These are phyloP conservation scores for Sphaerophoria taeniata DNA, from an alignment of 2,888 invertebrate genomes.

Conservation along the genomic window DNA sequence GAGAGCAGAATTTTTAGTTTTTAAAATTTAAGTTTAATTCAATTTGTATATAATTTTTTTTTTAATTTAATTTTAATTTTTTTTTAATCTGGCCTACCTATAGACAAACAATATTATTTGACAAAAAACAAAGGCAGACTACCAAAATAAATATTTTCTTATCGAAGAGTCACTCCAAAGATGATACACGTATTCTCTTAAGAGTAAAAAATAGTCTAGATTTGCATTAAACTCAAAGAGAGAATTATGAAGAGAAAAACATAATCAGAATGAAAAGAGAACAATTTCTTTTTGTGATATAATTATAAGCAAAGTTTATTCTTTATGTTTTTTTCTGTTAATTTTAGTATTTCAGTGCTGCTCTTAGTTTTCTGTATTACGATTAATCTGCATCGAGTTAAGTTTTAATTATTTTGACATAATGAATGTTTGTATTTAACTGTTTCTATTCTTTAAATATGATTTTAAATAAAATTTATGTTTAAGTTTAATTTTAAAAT, in stretches of 20 bases:
- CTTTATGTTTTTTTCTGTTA: slow-evolving; percentile 40
- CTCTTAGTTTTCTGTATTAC: not conserved
- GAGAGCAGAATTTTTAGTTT: slow-evolving; percentile 57
- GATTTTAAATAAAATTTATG: too few relatives aligned
- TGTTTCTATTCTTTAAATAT: too few relatives aligned
- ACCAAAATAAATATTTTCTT: slow-evolving; percentile 36
- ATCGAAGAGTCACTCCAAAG: slow-evolving; percentile 45
- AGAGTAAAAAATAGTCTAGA: not conserved
- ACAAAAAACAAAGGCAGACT: slow-evolving; percentile 15
- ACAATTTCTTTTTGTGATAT: slow-evolving; percentile 71
- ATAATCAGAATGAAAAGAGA: slow-evolving; percentile 36
- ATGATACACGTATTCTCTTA: slow-evolving; percentile 4
- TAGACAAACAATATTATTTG: not conserved
- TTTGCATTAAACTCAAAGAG: slow-evolving; percentile 5
- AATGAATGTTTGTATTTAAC: too few relatives aligned
- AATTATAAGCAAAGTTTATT: slow-evolving; percentile 63
- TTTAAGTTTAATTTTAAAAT: too few relatives aligned
- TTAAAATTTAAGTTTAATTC: not conserved
- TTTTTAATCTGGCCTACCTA: slow-evolving; percentile 52
- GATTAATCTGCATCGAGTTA: too few relatives aligned
- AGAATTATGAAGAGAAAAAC: slow-evolving; percentile 3
- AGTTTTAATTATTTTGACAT: too few relatives aligned
- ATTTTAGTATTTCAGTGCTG: slow-evolving; percentile 30
- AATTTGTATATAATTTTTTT: slow-evolving; percentile 19
- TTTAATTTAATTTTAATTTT: slow-evolving; percentile 27